Evolutionary conservation across 2,888 invertebrate genomes (phyloP).

Genomic region (Pharmacophagus antenor): DNA sequence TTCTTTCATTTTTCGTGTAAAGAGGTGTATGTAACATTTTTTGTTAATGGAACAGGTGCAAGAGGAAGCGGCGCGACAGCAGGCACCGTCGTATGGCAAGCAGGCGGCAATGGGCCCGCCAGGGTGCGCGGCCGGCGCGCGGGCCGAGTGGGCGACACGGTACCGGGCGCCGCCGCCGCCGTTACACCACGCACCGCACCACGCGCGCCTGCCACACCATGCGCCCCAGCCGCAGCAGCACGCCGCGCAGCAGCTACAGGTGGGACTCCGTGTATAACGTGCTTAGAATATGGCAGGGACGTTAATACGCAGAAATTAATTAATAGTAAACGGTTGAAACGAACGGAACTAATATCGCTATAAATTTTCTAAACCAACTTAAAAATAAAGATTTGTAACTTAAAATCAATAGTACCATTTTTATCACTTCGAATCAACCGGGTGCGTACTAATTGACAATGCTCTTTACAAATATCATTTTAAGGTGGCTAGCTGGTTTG

Average conservation of each 20-base stretch:
- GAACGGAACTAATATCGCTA: too few species aligned
- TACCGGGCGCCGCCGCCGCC: slow-evolving; percentile 46
- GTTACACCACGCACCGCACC: slow-evolving; percentile 84
- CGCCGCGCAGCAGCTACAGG: slow-evolving; percentile 32
- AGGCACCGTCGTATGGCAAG: slow-evolving; percentile 92
- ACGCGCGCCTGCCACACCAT: slow-evolving; percentile 84
- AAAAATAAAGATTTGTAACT: too few species aligned
- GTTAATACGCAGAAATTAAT: neutral
- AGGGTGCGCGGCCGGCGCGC: slow-evolving; percentile 51
- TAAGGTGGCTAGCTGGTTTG: too few species aligned
- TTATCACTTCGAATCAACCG: too few species aligned
- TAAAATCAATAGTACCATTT: too few species aligned
- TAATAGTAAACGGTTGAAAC: too few species aligned
- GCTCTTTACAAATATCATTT: too few species aligned
- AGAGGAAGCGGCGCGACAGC: slow-evolving; percentile 94
- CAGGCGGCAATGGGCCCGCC: slow-evolving; percentile 76
- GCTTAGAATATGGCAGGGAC: too few species aligned
- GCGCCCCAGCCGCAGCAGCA: slow-evolving; percentile 37
- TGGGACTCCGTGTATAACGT: slow-evolving; percentile 29
- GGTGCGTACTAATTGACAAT: too few species aligned
- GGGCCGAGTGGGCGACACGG: slow-evolving; percentile 46
- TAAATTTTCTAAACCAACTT: too few species aligned
- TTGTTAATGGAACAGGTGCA: slow-evolving; percentile 83
- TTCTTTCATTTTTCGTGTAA: too few species aligned
- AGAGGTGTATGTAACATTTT: neutral